phyloP scores from a whole-genome alignment of 1,140 invertebrate species.

The Dreissena rostriformis region DNA sequence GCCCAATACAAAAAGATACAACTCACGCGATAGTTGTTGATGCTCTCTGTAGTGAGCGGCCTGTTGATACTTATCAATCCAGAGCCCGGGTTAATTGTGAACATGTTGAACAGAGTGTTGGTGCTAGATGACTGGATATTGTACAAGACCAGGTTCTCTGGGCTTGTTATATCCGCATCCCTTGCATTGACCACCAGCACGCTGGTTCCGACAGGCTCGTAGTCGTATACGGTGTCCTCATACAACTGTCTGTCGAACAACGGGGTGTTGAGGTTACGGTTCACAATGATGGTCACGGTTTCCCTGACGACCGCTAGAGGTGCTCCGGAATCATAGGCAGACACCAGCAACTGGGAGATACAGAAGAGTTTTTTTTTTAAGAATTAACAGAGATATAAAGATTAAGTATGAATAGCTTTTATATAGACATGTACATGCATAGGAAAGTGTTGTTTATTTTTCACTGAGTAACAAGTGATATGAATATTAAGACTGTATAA shows the following conservation, averaged over 20 bases:
- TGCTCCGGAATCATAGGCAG: constrained; percentile 57
- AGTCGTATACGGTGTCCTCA: constrained; percentile 64
- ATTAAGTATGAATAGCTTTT: no score
- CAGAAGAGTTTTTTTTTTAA: background rate
- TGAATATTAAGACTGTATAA: no score
- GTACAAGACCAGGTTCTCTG: constrained; percentile 67
- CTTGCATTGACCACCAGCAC: constrained; percentile 65
- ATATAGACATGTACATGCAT: no score
- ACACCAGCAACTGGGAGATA: constrained; percentile 61
- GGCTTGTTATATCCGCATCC: constrained; percentile 67
- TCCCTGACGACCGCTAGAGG: constrained; percentile 52
- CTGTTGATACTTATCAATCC: constrained; percentile 59
- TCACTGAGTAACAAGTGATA: no score
- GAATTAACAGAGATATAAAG: no score
- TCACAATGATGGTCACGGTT: constrained; percentile 57
- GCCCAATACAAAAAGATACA: no score
- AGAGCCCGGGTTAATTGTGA: constrained; percentile 62
- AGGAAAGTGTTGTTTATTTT: no score
- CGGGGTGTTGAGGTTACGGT: constrained; percentile 60
- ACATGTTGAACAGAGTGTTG: constrained; percentile 53
- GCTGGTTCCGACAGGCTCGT: constrained; percentile 58
- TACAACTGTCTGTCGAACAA: constrained; percentile 48
- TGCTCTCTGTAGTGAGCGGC: constrained; percentile 53
- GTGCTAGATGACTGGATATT: constrained; percentile 25
- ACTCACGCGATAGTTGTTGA: constrained; percentile 49